Base-by-base conservation (phyloP, 2,888 invertebrate species). In the Plemyria rubiginata region DNA sequence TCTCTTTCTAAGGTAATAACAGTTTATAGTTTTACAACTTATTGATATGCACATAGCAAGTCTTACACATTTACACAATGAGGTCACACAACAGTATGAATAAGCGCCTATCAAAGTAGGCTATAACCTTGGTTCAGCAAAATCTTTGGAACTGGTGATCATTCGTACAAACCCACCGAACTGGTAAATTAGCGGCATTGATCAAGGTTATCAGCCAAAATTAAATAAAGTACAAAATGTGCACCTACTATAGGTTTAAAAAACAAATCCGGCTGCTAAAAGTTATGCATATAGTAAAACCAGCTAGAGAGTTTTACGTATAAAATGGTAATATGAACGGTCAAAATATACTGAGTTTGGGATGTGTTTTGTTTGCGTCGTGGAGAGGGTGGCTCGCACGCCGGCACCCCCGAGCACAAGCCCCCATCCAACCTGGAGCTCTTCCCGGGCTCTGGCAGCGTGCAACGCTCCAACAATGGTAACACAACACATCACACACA, bases 391-490 rank as follows among this genome's bases (percentile, higher is more conserved):
- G 92, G 89, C 70, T 93, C 93, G 71, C 87, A 87, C 81, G 86
- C 88, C 75, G 93, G 95, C 84, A 93, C 95, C 82, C 95, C 95
- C 80, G 94, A 94, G 81, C 95, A 94, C 90, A 94, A 93, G 90
- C 95, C 95, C 91, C 95, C 95, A 77, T 94, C 94, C 82, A 94
- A 95, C 90, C 94, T 95, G 89, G 95, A 95, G 93, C 94, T 95
- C 85, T 94, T 94, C 92, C 94, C 94, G 80, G 92, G 94, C 79
- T 90, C 93, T 81, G 92, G 91, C 87, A 93, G 93, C 90, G 91
- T 93, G 83, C 94, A 94, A 85, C 95, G 95, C 88, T 96, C 96
- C 93, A 94, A 95, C 92, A 96, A 96, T 94, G 97, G 97, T 97
- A 96, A 95, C 94, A 88, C 82, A 38, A 81, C 80, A 79, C 68